Evolutionary conservation across 64 coral and sea anemone species (phyloP).

Genomic region (Stichodactyla mertensii): DNA sequence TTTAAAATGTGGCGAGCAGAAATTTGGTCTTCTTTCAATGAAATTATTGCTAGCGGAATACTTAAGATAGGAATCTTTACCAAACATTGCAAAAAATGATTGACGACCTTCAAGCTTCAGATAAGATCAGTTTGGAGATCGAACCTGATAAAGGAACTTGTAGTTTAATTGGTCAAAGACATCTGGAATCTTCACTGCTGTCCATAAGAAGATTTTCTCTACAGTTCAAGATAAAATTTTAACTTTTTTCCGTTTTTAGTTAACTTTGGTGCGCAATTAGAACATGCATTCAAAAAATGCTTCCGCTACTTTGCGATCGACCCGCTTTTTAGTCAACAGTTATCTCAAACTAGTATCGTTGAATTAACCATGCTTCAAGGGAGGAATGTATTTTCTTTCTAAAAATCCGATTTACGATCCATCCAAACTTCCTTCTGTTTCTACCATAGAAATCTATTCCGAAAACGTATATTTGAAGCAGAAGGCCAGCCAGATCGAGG

Average conservation of each 20-base stretch:
- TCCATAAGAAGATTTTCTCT: not conserved
- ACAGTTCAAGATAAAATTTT: not conserved
- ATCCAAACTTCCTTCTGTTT: no score
- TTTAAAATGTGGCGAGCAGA: not conserved
- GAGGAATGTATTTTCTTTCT: no score
- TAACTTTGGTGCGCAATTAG: not conserved
- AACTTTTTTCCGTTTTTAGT: not conserved
- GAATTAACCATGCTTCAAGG: no score
- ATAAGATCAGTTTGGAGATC: not conserved
- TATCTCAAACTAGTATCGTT: not conserved
- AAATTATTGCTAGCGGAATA: not conserved
- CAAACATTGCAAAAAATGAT: not conserved
- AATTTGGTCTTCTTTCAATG: not conserved
- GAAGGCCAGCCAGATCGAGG: not conserved
- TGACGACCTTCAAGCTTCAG: not conserved
- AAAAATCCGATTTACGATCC: no score
- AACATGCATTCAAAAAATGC: not conserved
- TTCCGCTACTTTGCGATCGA: conserved; percentile 5
- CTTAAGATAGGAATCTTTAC: not conserved
- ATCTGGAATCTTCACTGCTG: not conserved
- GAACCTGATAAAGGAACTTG: not conserved
- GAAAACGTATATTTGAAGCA: not conserved
- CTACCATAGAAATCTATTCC: not conserved
- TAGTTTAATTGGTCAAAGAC: not conserved
- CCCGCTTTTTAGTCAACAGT: not conserved